Evolutionary conservation across 2,113 vertebrate species (phyloP), one percentile per base, ranked within the genome.

Genomic region (Neoarius graeffei): DNA sequence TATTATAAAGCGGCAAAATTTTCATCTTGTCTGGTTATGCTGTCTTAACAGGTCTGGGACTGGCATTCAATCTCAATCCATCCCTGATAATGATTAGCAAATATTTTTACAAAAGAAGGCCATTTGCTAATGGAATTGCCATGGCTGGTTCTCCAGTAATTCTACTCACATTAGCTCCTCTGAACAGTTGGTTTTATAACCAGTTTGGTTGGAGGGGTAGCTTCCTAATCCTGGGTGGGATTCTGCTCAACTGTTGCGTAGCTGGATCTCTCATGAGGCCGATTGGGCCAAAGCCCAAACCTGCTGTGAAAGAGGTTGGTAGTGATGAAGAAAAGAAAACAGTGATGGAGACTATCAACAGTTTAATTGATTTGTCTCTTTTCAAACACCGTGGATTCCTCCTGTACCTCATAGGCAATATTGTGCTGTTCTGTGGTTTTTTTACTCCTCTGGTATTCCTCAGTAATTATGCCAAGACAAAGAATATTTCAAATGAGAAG

Each of bases 61-160:
- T 99, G 62, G 95, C 98, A 3, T 99, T 99, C 93, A 99, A 99
- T 93, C 95, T 99, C 89, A 99, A 99, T 92, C 98, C 98, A 20
- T 97, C 98, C 82, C 95, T 99, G 85, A 99, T 97, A 19, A 99
- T 99, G 98, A 99, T 99, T 0, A 98, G 98, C 92, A 99, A 97
- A 86, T 99, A 99, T 91, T 99, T 99, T 95, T 99, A 95, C 94
- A 97, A 97, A 76, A 97, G 50, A 85, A 95, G 98, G 23, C 98
- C 98, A 0, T 92, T 99, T 90, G 98, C 98, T 57, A 99, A 99
- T 17, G 98, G 98, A 48, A 92, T 99, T 71, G 98, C 98, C 0
- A 99, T 99, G 98, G 97, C 98, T 0, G 98, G 98, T 60, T 99
- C 98, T 84, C 98, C 98, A 0, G 98, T 99, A 17, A 96, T 99